Evolutionary conservation across 2,797 vertebrate species (phyloP), one percentile per base, ranked within the genome.

Genomic region (Acanthurus lineatus): DNA sequence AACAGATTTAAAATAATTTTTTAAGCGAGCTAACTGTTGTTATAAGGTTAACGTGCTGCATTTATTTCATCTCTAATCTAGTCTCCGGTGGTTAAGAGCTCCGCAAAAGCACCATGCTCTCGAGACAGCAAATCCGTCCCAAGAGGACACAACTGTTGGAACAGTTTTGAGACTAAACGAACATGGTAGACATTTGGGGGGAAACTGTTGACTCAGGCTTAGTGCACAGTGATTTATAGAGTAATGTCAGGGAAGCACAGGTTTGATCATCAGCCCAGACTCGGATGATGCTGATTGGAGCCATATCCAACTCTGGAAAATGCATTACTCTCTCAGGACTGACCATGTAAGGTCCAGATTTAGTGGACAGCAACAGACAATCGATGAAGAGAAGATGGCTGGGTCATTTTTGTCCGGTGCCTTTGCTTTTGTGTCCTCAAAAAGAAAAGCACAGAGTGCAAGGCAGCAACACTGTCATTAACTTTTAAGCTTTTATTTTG

Each of bases 171-270:
- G n/a, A 67, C 35, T 61, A 72, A 76, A 51, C 3, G 40, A 53
- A 76, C 63, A 25, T 17, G 1, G 56, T 47, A 72, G 69, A 63
- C 44, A 25, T 61, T 6, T 0, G 3, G 56, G 56, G 49, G 53
- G 3, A 78, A 85, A 81, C 40, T 79, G 77, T 49, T 78, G 84
- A 89, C 69, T 84, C 75, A 72, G 77, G 58, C 61, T 78, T 25
- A 38, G 73, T 5, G 67, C 42, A 28, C 38, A 53, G 58, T 65
- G 77, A 79, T 83, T 86, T 71, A 75, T 70, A 72, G 47, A 17
- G 42, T 40, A n/a, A 0, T 52, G 65, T 75, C 45, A 38, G 73
- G 57, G 66, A 52, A 17, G 57, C 25, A 7, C 69, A 67, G 61
- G 51, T 77, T 64, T 72, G 44, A 77, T 79, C 35, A 53, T 76